These are phyloP conservation scores for Bombus confusus DNA, from an alignment of 1,140 invertebrate genomes.

Conservation along the genomic window DNA sequence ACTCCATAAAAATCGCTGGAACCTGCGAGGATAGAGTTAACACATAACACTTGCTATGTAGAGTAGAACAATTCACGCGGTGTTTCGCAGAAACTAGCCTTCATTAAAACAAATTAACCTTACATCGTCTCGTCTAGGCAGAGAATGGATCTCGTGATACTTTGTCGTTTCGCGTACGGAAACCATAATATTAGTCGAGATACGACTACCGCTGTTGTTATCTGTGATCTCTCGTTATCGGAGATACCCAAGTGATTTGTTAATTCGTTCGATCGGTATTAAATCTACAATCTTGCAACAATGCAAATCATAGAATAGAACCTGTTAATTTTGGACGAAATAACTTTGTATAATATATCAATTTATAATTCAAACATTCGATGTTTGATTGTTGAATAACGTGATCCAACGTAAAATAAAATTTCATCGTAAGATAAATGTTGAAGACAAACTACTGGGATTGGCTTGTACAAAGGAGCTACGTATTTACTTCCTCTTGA, in stretches of 20 bases:
- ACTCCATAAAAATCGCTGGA: not conserved
- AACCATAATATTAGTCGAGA: too few species aligned
- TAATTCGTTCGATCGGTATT: not conserved
- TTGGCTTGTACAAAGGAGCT: not conserved
- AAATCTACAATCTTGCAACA: not conserved
- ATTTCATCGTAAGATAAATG: not conserved
- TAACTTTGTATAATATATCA: not conserved
- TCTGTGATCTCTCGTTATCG: not conserved
- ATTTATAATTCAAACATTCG: not conserved
- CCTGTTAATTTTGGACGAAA: not conserved
- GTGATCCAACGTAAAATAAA: not conserved
- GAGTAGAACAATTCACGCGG: conserved; percentile 19
- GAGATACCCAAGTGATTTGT: not conserved
- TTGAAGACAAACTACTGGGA: not conserved
- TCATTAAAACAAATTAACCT: conserved; percentile 29
- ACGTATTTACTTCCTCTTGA: conserved; percentile 64
- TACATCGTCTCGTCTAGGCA: not conserved
- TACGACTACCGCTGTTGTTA: not conserved
- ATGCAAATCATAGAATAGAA: not conserved
- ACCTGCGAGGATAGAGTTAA: not conserved
- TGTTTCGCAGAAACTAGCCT: not conserved
- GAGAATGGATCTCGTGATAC: not conserved
- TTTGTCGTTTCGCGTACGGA: not conserved
- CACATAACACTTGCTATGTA: conserved; percentile 19
- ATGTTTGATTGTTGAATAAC: not conserved